phyloP scores from a whole-genome alignment of 2,888 invertebrate species.

The Epirrhoe tristata region DNA sequence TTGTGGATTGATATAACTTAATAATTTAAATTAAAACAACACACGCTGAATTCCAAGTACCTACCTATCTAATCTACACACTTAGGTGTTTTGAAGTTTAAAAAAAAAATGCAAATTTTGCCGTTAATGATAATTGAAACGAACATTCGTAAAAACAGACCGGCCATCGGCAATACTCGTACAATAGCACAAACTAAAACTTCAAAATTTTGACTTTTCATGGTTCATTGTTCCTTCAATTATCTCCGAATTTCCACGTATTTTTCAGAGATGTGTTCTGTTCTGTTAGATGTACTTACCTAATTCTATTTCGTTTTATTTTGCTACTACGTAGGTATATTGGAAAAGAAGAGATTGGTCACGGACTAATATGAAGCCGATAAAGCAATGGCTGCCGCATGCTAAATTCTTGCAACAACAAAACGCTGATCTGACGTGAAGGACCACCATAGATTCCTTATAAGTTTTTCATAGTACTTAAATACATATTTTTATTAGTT shows the following conservation, averaged over 20 bases:
- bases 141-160: too few species aligned
- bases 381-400: neutral
- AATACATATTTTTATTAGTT: too few species aligned
- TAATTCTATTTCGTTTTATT: neutral
- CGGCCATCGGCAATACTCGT: neutral
- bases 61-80: too few species aligned
- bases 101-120: too few species aligned
- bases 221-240: neutral
- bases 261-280: neutral
- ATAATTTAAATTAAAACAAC: too few species aligned
- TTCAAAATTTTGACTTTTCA: neutral
- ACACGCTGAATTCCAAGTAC: too few species aligned
- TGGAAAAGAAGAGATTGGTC: neutral
- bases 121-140: too few species aligned
- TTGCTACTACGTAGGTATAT: neutral
- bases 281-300: neutral
- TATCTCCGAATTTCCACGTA: neutral
- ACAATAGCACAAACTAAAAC: neutral
- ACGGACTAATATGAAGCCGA: neutral
- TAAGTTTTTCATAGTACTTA: too few species aligned
- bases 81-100: too few species aligned
- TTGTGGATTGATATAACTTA: too few species aligned
- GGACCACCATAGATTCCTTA: neutral
- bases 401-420: neutral
- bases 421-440: neutral